Conservation (phyloP, 2,797 vertebrate genomes). For the Rhincodon typus region DNA sequence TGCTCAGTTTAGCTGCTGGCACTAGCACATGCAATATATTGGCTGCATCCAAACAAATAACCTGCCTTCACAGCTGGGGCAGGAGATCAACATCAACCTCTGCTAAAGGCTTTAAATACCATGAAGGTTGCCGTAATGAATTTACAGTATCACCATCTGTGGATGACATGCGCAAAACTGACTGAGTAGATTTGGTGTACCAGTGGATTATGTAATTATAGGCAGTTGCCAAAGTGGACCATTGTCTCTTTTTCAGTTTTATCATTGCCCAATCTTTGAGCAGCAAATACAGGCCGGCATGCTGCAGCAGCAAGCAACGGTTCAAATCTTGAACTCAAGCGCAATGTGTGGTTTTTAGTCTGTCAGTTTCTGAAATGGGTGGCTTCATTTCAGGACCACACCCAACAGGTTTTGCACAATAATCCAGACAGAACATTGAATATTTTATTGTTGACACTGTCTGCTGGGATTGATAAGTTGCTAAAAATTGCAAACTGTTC, state of each 20-base stretch:
- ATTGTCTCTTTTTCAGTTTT: neutral
- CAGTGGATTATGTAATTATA: neutral
- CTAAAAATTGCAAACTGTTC: neutral
- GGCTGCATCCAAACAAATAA: neutral
- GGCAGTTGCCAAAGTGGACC: neutral
- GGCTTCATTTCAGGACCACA: neutral
- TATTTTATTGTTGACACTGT: neutral
- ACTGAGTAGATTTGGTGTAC: neutral
- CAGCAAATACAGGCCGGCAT: neutral
- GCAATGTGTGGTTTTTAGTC: neutral
- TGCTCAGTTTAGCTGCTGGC: neutral
- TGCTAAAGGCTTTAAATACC: neutral
- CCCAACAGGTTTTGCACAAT: neutral
- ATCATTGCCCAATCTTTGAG: neutral
- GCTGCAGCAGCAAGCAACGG: slow-evolving; percentile 9
- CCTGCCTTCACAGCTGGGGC: neutral
- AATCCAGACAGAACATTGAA: neutral
- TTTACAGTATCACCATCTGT: neutral
- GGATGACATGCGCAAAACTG: slow-evolving; percentile 3
- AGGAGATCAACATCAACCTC: neutral
- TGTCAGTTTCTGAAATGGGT: neutral
- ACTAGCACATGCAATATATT: neutral
- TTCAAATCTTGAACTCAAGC: slow-evolving; percentile 13
- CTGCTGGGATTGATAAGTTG: neutral
- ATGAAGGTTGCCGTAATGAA: neutral